These are phyloP conservation scores for Peucedramus taeniatus DNA, from an alignment of 2,113 vertebrate species.

Conservation along the genomic window DNA sequence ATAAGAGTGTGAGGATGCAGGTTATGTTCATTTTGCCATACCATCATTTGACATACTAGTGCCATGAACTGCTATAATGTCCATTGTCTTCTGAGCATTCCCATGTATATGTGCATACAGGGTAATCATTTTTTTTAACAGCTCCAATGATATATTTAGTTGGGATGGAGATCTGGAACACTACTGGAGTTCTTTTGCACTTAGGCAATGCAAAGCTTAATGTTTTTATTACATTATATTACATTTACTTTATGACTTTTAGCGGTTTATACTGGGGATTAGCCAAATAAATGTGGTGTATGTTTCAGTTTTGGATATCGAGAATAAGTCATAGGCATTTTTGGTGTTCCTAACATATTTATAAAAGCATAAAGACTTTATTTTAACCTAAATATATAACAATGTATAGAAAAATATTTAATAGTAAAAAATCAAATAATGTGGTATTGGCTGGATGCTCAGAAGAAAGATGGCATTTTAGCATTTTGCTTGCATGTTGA, in stretches of 20 bases:
- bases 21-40: background rate
- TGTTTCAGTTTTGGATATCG: background rate
- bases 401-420: background rate
- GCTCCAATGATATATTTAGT: background rate
- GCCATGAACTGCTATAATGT: background rate
- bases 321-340: background rate
- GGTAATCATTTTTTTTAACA: background rate
- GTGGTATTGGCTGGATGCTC: background rate
- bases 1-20: background rate
- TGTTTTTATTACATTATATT: background rate
- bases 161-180: background rate
- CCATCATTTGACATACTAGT: background rate
- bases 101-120: background rate
- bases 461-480: background rate
- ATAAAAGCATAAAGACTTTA: background rate
- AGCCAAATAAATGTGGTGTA: background rate
- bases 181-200: background rate
- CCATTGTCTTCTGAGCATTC: background rate
- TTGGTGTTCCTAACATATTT: background rate
- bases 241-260: background rate
- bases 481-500: background rate
- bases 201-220: background rate
- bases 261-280: background rate
- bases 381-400: background rate
- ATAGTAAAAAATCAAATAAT: background rate